Percentiles rank a stretch among this genome's conserved stretches.
phyloP scores from a whole-genome alignment of 2,888 invertebrate species.

The Dione vanillae region DNA sequence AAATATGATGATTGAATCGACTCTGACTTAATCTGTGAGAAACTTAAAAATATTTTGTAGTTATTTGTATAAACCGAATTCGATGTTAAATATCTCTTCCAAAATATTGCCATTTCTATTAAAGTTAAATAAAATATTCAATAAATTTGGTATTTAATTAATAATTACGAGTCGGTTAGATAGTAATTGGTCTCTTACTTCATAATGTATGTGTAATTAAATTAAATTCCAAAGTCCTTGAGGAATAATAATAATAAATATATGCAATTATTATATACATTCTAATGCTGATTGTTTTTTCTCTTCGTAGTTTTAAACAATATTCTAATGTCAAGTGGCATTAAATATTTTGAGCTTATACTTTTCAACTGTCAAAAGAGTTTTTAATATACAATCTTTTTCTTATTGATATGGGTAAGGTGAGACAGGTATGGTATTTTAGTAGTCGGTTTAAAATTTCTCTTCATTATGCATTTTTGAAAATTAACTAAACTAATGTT shows the following conservation, averaged over 20 bases:
- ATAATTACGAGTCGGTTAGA: conserved; percentile 40
- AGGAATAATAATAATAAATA: conserved; percentile 15
- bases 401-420: conserved; percentile 19
- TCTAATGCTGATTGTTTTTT: conserved; percentile 18
- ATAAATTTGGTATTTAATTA: conserved; percentile 43
- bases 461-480: neutral
- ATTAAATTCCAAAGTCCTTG: conserved; percentile 31
- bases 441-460: neutral
- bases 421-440: conserved; percentile 9
- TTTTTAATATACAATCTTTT: conserved; percentile 15
- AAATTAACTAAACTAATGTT: neutral
- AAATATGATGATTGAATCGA: neutral
- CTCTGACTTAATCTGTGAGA: conserved; percentile 30
- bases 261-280: conserved; percentile 23
- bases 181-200: conserved; percentile 37
- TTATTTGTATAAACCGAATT: conserved; percentile 71
- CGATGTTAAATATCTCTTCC: conserved; percentile 77
- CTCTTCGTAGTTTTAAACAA: conserved; percentile 19
- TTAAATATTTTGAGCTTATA: conserved; percentile 18
- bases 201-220: conserved; percentile 17
- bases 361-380: conserved; percentile 16
- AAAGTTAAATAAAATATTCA: conserved; percentile 54
- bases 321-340: neutral
- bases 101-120: conserved; percentile 77
- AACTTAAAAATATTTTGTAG: conserved; percentile 60